Evolutionary conservation across 2,113 vertebrate genomes (phyloP).

Genomic region (Gadus macrocephalus): DNA sequence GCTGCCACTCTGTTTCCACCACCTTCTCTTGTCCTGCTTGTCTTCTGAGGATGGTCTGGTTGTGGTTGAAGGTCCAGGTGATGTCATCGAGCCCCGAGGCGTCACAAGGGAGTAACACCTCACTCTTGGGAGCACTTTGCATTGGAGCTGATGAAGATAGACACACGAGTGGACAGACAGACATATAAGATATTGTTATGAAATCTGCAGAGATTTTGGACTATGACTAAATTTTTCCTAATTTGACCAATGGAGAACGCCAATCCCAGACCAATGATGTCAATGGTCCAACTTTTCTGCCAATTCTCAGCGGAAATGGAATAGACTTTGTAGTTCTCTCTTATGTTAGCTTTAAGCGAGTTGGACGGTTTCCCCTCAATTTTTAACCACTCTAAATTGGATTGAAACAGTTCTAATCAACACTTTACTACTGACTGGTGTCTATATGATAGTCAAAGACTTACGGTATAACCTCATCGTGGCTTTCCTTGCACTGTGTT

Average conservation of each 20-base stretch:
- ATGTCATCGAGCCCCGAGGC: not conserved
- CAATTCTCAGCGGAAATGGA: no score
- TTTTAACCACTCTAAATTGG: not conserved
- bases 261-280: not conserved
- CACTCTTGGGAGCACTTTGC: no score
- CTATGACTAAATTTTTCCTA: not conserved
- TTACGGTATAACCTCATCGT: conserved; percentile 18
- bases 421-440: no score
- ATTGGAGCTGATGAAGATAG: conserved; percentile 20
- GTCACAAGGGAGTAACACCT: conserved; percentile 23
- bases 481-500: not conserved
- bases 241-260: not conserved
- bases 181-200: no score
- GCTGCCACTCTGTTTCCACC: conserved; percentile 14
- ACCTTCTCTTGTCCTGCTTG: not conserved
- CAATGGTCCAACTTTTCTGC: not conserved
- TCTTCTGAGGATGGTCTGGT: not conserved
- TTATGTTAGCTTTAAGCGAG: no score
- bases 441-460: not conserved
- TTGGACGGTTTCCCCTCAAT: no score
- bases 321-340: no score
- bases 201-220: not conserved
- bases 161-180: not conserved
- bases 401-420: not conserved
- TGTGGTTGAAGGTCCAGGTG: conserved; percentile 31